Evolutionary conservation across 2,888 invertebrate genomes (phyloP), one percentile per base, ranked within the genome.

Genomic region (Amiota mariae): DNA sequence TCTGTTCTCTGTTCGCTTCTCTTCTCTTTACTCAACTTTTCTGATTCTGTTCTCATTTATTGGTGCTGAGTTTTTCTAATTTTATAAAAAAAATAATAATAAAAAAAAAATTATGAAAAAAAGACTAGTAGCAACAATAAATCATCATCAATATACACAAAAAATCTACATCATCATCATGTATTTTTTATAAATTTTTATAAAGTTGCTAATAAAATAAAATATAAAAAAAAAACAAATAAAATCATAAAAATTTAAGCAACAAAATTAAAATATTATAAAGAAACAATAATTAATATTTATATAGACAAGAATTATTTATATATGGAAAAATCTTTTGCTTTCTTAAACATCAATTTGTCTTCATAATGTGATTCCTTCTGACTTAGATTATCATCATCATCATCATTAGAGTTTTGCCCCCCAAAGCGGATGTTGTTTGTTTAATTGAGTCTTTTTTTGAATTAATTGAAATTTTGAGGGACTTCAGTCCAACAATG

Each of bases 51-150:
- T 6, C 36, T 2, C 36, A 36, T 36, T 36, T 36, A 36, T 24
- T 24, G 24, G 24, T 24, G 24, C 24, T 24, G 24, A 36, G n/a
- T 36, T 36, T 36, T 36, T 6, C 6, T 6, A 36, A 36, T 36
- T 36, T 36, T 6, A 36, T 6, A 36, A 36, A 36, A 36, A 36
- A 24, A 24, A 24, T 3, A 24, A 36, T 36, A 6, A 36, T 6
- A 36, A 36, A 36, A 36, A 36, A 36, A 2, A 36, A 36, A 36
- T 36, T 4, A 36, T 36, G 84, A 68, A 87, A 87, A 84, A 88
- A 88, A 89, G 88, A 88, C 88, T 88, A 88, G 88, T 88, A 88
- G 88, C 88, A 88, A 88, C 88, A 87, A 86, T 83, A 74, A 66
- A 88, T 89, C 88, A 88, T 89, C 88, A 87, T 86, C 84, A 74